phyloP scores from a whole-genome alignment of 1,140 invertebrate genomes.

The Platyscapa corneri region DNA sequence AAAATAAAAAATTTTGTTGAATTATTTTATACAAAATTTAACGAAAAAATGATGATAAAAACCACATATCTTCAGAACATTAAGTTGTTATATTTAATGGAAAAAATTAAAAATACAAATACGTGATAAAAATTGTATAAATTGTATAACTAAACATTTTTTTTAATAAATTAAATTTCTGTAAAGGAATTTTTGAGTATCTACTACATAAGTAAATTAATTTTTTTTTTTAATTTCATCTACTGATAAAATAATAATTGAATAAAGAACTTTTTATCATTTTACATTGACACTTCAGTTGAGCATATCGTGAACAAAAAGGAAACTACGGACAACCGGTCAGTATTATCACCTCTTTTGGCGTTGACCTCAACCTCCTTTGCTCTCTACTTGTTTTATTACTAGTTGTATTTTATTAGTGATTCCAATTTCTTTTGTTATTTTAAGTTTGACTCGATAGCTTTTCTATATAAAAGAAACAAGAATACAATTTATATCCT shows the following conservation, averaged over 20 bases:
- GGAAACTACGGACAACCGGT: conserved; percentile 1
- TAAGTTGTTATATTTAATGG: too few species aligned
- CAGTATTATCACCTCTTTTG: conserved; percentile 9
- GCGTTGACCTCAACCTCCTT: conserved; percentile 27
- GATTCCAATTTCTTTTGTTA: not conserved
- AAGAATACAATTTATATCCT: not conserved
- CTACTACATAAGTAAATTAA: too few species aligned
- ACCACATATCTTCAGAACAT: too few species aligned
- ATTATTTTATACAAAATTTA: too few species aligned
- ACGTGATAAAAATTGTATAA: too few species aligned
- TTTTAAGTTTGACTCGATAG: not conserved
- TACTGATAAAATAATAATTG: not conserved
- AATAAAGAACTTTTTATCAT: not conserved
- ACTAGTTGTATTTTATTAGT: not conserved
- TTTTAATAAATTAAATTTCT: too few species aligned
- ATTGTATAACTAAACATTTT: too few species aligned
- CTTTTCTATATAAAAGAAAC: not conserved
- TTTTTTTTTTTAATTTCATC: not conserved
- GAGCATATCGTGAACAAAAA: not conserved
- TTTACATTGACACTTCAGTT: not conserved
- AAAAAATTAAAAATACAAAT: too few species aligned
- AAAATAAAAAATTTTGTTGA: too few species aligned
- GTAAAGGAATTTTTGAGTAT: too few species aligned
- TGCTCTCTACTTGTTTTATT: not conserved
- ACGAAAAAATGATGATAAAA: too few species aligned